Percentiles rank a stretch among this genome's conserved stretches.
These are phyloP conservation scores for Zaprionus nigranus DNA, from an alignment of 1,140 invertebrate species.

Conservation along the genomic window DNA sequence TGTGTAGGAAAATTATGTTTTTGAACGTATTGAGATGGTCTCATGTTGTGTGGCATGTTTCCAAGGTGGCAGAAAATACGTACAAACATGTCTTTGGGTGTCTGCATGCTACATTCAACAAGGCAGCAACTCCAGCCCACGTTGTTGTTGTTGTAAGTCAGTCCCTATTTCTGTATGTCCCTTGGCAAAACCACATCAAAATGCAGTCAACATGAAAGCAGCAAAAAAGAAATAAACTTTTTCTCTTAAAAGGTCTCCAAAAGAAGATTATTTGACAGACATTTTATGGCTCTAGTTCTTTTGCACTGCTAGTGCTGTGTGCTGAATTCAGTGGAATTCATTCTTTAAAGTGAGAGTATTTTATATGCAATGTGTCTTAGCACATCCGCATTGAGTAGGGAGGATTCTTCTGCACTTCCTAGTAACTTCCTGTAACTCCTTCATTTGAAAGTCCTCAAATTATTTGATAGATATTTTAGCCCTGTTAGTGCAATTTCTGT, in stretches of 20 bases:
- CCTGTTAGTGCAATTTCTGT: background rate
- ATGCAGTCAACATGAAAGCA: slow-evolving; percentile 13
- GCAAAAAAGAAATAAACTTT: background rate
- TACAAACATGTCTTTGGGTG: slow-evolving; percentile 31
- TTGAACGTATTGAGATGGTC: slow-evolving; percentile 30
- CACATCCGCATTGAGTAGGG: too few species aligned
- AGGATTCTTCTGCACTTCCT: too few species aligned
- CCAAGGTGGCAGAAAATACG: slow-evolving; percentile 42
- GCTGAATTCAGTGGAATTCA: too few species aligned
- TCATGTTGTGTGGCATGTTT: slow-evolving; percentile 59
- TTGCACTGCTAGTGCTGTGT: background rate
- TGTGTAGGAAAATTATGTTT: slow-evolving; percentile 47
- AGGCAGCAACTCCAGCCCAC: slow-evolving; percentile 16
- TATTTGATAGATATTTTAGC: too few species aligned
- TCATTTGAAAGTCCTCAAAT: too few species aligned
- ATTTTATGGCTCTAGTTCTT: background rate
- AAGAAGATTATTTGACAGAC: background rate
- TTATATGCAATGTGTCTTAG: too few species aligned
- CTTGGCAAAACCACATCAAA: background rate
- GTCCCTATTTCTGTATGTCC: background rate
- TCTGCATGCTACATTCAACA: background rate
- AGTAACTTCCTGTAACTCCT: too few species aligned
- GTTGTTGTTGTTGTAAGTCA: background rate
- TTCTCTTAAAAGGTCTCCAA: background rate
- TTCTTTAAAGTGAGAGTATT: too few species aligned